Evolutionary conservation across 2,888 invertebrate genomes (phyloP), one percentile per base, ranked within the genome.

Genomic region (Nomada goodeniana): DNA sequence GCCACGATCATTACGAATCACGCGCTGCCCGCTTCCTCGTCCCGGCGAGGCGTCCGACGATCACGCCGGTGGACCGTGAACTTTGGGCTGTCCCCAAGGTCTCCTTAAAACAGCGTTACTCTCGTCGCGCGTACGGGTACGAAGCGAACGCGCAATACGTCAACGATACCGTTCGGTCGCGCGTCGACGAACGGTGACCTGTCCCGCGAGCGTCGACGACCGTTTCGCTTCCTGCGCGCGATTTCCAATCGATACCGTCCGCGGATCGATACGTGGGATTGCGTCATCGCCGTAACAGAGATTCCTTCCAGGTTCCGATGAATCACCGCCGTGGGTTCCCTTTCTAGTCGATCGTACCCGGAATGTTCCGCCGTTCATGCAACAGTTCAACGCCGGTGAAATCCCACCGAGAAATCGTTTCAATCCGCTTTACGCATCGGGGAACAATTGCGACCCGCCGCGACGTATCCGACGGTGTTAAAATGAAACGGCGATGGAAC

Each of bases 301-400:
- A 76, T 77, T 77, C 77, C 72, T 44, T 60, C 57, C 26, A 26
- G 68, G 63, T 26, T 26, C 36, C 67, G 88, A 82, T 86, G 87
- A 88, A 78, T 87, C 82, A 86, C 80, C 82, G 68, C 71, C 82
- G n/a, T 1, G 81, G 86, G 70, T 87, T 87, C 77, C 70, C 85
- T 85, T 71, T 75, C 59, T 64, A 70, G 67, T 61, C 42, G 73
- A 64, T 53, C 80, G 67, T 53, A 70, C 55, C 72, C 61, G 72
- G 69, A 77, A 80, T 72, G 26, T 63, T 79, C 26, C 75, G 42
- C 61, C 61, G 69, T 67, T 53, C 64, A 11, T 42, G 72, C 71
- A 65, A 23, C n/a, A 29, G 60, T 68, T 70, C 29, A 15, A 29
- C 13, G 44, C 1, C 1, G 23, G 15, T 1, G 13, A 15, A 7